Conservation (phyloP, 2,113 vertebrate genomes). For the Acanthochromis polyacanthus region DNA sequence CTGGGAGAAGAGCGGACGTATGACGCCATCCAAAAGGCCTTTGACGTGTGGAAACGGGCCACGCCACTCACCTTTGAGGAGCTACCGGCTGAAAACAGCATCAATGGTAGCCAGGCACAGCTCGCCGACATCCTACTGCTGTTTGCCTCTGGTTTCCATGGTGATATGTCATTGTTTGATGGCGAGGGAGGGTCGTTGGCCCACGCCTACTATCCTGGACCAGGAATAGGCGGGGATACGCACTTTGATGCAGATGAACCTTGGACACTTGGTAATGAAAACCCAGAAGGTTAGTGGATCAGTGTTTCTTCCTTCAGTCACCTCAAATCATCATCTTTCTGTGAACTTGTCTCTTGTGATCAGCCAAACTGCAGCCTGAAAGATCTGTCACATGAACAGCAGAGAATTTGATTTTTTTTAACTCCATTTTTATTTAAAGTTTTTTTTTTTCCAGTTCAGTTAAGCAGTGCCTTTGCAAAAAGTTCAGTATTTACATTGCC, state of each 20-base stretch:
- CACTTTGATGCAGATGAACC: constrained; percentile 97
- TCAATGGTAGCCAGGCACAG: constrained; percentile 86
- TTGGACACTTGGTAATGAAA: constrained; percentile 91
- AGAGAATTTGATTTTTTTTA: too few relatives aligned
- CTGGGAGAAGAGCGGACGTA: constrained; percentile 87
- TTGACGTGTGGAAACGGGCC: constrained; percentile 90
- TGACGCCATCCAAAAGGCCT: constrained; percentile 89
- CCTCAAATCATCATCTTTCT: neutral
- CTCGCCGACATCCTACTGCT: constrained; percentile 93
- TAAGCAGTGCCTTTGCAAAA: too few relatives aligned
- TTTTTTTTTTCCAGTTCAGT: too few relatives aligned
- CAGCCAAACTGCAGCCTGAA: too few relatives aligned
- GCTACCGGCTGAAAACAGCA: constrained; percentile 84
- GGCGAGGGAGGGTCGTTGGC: constrained; percentile 95
- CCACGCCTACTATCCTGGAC: constrained; percentile 95
- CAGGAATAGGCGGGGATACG: constrained; percentile 93
- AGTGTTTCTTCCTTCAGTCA: neutral
- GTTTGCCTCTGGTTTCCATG: constrained; percentile 96
- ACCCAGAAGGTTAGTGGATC: constrained; percentile 87
- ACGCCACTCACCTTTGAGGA: constrained; percentile 91
- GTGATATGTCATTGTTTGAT: constrained; percentile 97
- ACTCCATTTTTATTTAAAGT: too few relatives aligned
- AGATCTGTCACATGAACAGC: too few relatives aligned
- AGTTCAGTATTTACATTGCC: too few relatives aligned
- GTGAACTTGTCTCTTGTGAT: neutral